Conservation (phyloP, 2,888 invertebrate species). For the Aricia artaxerxes region DNA sequence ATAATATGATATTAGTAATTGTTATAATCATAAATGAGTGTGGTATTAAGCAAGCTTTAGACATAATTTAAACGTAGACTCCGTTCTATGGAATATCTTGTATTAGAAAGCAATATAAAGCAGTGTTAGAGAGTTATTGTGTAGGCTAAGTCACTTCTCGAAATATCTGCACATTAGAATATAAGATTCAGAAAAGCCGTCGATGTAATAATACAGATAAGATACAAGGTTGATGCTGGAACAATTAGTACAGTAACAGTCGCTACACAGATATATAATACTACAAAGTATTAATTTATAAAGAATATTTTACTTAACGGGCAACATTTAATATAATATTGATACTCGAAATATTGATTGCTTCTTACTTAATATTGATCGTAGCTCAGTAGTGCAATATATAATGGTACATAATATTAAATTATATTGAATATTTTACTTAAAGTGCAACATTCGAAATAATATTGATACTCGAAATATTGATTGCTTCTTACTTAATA, state of each 20-base stretch:
- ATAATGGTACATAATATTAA: background rate
- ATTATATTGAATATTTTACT: conserved; percentile 1
- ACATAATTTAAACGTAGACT: background rate
- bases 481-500: background rate
- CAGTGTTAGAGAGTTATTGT: background rate
- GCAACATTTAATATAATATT: background rate
- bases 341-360: background rate
- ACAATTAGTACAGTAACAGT: conserved; percentile 56
- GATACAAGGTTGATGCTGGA: conserved; percentile 76
- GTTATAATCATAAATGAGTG: background rate
- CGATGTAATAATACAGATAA: conserved; percentile 50
- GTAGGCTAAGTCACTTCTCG: background rate
- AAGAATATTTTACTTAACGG: background rate
- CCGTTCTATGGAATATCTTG: background rate
- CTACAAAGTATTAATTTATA: background rate
- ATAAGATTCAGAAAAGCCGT: conserved; percentile 69
- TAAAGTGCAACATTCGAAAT: background rate
- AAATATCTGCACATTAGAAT: conserved; percentile 13
- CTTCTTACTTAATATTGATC: too few species aligned
- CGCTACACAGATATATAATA: conserved; percentile 40
- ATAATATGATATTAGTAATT: background rate
- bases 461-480: background rate
- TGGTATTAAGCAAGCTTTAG: conserved; percentile 10
- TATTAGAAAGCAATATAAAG: conserved; percentile 15
- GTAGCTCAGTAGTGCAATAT: too few species aligned